Conservation (phyloP, 2,888 invertebrate genomes). For the Nasonia oneida region DNA sequence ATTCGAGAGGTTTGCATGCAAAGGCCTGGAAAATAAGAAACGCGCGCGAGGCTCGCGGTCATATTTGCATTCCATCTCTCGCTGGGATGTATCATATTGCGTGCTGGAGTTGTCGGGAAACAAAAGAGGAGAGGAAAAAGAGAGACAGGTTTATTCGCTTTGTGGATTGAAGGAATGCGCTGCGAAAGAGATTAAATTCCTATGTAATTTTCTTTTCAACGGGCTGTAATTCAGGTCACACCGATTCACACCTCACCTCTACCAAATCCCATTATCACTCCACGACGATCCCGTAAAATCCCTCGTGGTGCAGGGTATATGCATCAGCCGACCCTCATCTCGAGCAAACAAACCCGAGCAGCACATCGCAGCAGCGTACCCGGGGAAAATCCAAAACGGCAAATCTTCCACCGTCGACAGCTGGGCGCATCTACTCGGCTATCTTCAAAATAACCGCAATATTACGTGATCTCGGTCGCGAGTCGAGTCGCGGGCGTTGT, state of each 20-base stretch:
- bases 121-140: neutral
- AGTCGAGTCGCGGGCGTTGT: neutral
- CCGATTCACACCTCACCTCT: neutral
- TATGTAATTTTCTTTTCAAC: neutral
- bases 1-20: slow-evolving; percentile 26
- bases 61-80: slow-evolving; percentile 45
- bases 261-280: neutral
- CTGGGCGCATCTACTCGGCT: neutral
- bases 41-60: neutral
- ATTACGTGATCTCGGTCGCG: slow-evolving; percentile 47
- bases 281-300: neutral
- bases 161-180: neutral
- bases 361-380: neutral
- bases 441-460: slow-evolving; percentile 51
- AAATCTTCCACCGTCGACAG: neutral
- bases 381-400: neutral
- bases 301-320: neutral
- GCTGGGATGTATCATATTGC: neutral
- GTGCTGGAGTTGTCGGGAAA: neutral
- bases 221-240: neutral
- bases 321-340: neutral
- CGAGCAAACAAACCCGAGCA: neutral
- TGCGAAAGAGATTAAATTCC: neutral
- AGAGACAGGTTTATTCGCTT: neutral
- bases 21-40: slow-evolving; percentile 15